Conservation (phyloP, 1,140 invertebrate genomes). For the Plodia interpunctella region DNA sequence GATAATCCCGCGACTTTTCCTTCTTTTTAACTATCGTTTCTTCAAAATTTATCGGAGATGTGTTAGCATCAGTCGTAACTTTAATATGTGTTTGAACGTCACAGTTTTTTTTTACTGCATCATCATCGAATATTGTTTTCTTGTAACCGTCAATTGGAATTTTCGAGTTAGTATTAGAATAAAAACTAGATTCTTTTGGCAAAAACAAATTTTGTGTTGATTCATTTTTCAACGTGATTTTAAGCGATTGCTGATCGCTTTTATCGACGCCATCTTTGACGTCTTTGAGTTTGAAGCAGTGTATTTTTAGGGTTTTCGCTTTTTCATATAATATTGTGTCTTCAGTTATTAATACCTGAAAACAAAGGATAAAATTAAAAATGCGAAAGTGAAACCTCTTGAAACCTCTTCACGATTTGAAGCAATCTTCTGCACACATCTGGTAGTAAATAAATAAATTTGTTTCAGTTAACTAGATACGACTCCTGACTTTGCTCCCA, state of each 20-base stretch:
- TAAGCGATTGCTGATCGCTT: constrained; percentile 1
- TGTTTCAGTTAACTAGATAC: no score
- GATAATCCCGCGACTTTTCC: not conserved
- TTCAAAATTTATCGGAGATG: constrained; percentile 5
- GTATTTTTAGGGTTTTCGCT: constrained; percentile 21
- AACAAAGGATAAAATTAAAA: constrained; percentile 2
- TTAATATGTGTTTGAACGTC: not conserved
- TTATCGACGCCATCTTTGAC: constrained; percentile 20
- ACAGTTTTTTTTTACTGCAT: not conserved
- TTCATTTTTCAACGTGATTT: constrained; percentile 7
- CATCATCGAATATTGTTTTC: not conserved
- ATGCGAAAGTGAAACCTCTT: no score
- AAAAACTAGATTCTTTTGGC: not conserved
- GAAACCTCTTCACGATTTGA: no score
- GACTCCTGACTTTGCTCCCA: no score
- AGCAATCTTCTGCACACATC: no score
- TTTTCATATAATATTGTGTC: constrained; percentile 23
- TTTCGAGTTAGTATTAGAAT: not conserved
- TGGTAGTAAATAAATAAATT: no score
- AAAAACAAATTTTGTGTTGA: constrained; percentile 10
- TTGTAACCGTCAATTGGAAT: not conserved
- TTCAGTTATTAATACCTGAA: constrained; percentile 38
- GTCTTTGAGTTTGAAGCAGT: constrained; percentile 21
- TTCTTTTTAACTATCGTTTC: not conserved
- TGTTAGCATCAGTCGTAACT: not conserved